Evolutionary conservation across 2,113 vertebrate genomes (phyloP).

Genomic region (Carassius gibelio): DNA sequence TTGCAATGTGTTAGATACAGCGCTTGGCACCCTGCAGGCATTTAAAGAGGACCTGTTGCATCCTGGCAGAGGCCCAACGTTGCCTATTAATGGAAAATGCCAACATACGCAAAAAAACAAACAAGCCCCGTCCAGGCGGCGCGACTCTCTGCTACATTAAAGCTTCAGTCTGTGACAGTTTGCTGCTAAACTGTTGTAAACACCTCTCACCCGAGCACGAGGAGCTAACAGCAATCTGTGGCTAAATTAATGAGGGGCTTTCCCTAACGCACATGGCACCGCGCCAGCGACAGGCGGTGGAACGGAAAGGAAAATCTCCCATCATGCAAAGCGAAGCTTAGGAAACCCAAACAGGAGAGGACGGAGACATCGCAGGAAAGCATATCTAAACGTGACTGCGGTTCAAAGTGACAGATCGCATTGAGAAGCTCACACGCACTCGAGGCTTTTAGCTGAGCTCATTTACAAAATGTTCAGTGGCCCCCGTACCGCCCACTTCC

Average conservation of each 20-base stretch:
- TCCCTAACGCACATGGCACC: slow-evolving; percentile 71
- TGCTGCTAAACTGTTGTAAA: slow-evolving; percentile 71
- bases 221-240: slow-evolving; percentile 70
- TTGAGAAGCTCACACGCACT: slow-evolving; percentile 66
- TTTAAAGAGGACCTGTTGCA: slow-evolving; percentile 73
- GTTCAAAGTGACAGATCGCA: slow-evolving; percentile 79
- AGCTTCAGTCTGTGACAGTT: slow-evolving; percentile 72
- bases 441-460: slow-evolving; percentile 73
- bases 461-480: slow-evolving; percentile 81
- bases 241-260: slow-evolving; percentile 78
- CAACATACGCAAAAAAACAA: slow-evolving; percentile 63
- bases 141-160: slow-evolving; percentile 66
- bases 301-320: slow-evolving; percentile 30
- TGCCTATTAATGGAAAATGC: slow-evolving; percentile 66
- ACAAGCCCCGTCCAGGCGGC: slow-evolving; percentile 58
- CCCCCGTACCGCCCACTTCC: slow-evolving; percentile 67
- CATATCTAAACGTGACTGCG: slow-evolving; percentile 51
- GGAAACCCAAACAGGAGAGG: slow-evolving; percentile 38
- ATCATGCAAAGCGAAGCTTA: slow-evolving; percentile 25
- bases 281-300: slow-evolving; percentile 77
- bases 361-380: slow-evolving; percentile 39
- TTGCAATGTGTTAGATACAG: slow-evolving; percentile 66
- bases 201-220: slow-evolving; percentile 74
- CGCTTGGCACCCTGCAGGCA: slow-evolving; percentile 66
- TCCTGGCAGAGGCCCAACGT: slow-evolving; percentile 76